Base-by-base conservation (phyloP, 2,113 vertebrate genomes). In the Grantiella picta region DNA sequence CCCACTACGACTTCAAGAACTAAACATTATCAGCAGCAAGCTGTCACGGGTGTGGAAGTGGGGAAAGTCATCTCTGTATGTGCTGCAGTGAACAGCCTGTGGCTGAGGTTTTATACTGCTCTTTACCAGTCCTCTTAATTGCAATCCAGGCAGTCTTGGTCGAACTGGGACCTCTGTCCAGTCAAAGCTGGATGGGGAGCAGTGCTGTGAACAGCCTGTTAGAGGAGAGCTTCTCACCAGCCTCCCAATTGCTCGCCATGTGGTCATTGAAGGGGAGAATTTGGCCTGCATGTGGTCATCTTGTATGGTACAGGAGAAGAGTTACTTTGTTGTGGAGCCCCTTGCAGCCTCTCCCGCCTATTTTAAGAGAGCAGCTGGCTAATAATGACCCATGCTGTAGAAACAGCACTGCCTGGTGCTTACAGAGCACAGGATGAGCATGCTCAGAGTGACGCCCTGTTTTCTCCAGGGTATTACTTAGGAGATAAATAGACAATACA, bases 371-470 rank as follows among this genome's bases (percentile, higher is more conserved):
- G 59, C 36, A 59, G 42, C 36, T 84, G 61, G 40, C 44, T 64
- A 36, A 11, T 40, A 40, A 40, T 73, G 63, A 17, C 14, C 64
- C 18, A 4, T 28, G 29, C 35, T 54, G 8, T 8, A 56, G 35
- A 35, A 68, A 16, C 22, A 35, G 75, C 23, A 20, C n/a, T 80
- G 54, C 12, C 24, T 29, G 52, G 11, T 79, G 50, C 63, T 87
- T n/a, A 33, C 15, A 33, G 71, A 59, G 54, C 65, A 40, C 11
- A 5, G 17, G 33, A 35, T 35, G 52, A 52, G 61, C 63, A 38
- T 0, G 0, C 17, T 45, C 4, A 1, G 52, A 47, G 14, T 45
- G 21, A 27, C 0, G 0, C 45, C 69, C 57, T 78, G 21, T 40
- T 72, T 33, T 35, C 29, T 56, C 21, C 12, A 2, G 22, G 3